A percentile compares a stretch with the other conserved stretches of the same genome.
Evolutionary conservation across 1,140 invertebrate species (phyloP).

Genomic region (Carposina sasakii): DNA sequence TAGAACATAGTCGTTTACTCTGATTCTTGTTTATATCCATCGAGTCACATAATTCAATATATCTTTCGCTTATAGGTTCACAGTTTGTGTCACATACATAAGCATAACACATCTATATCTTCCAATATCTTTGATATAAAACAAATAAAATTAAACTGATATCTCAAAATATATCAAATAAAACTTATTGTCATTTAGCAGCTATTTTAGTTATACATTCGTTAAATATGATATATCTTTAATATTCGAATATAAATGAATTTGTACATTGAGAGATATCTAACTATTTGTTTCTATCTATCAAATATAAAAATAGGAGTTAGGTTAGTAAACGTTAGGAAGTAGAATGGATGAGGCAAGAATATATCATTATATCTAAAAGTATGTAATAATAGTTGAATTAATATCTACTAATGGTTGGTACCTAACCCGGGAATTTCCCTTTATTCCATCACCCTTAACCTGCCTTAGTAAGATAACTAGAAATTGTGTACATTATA

Average conservation of each 20-base stretch:
- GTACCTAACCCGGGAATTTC: no score
- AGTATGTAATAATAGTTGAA: no score
- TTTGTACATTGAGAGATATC: slow-evolving; percentile 25
- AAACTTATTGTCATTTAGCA: slow-evolving; percentile 59
- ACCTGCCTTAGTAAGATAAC: background rate
- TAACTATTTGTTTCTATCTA: slow-evolving; percentile 27
- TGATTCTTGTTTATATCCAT: no score
- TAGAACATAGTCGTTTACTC: no score
- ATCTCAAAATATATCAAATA: no score
- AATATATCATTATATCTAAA: slow-evolving; percentile 15
- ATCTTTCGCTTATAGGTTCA: no score
- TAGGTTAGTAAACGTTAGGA: slow-evolving; percentile 42
- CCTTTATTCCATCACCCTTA: slow-evolving; percentile 4
- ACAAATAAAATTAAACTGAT: no score
- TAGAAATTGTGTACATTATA: slow-evolving; percentile 36
- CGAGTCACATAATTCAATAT: no score
- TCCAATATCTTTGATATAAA: no score
- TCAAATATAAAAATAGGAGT: slow-evolving; percentile 34
- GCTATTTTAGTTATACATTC: slow-evolving; percentile 21
- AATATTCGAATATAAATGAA: slow-evolving; percentile 25
- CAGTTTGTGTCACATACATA: no score
- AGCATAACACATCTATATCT: no score
- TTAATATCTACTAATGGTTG: no score
- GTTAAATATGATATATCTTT: background rate
- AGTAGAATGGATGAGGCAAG: slow-evolving; percentile 50